phyloP scores from a whole-genome alignment of 92 coral and sea anemone genomes.

The Actinernus sp. region DNA sequence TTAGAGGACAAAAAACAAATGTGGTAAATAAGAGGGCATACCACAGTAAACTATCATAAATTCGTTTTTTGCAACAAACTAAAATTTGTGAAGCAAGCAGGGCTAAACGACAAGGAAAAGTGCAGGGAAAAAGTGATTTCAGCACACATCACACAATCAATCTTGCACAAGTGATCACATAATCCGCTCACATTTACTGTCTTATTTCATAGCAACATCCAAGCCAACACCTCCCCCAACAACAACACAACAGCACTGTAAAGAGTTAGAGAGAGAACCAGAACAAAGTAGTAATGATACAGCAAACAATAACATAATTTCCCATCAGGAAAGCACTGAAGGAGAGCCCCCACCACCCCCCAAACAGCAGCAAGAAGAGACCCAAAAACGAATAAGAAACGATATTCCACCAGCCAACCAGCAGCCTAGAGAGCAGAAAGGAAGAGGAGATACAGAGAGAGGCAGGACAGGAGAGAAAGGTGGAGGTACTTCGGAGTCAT shows the following conservation, averaged over 20 bases:
- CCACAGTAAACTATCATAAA: too few relatives aligned
- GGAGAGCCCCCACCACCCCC: conserved; percentile 41
- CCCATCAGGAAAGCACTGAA: conserved; percentile 44
- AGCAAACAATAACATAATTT: not conserved
- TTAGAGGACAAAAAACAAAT: too few relatives aligned
- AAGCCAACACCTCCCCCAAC: conserved; percentile 5
- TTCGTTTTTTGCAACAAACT: too few relatives aligned
- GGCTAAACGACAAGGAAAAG: too few relatives aligned
- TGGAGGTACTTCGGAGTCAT: not conserved
- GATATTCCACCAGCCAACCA: conserved; percentile 4
- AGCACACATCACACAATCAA: too few relatives aligned
- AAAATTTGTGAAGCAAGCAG: too few relatives aligned
- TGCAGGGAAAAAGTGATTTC: too few relatives aligned
- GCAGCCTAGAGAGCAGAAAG: conserved; percentile 29
- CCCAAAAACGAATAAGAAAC: conserved; percentile 11
- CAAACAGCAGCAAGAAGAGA: conserved; percentile 11
- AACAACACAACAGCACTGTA: conserved; percentile 1
- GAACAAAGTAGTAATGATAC: not conserved
- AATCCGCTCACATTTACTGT: too few relatives aligned
- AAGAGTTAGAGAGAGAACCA: conserved; percentile 11
- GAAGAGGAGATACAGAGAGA: conserved; percentile 25
- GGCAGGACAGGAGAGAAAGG: not conserved
- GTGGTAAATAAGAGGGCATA: too few relatives aligned
- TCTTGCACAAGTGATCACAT: too few relatives aligned
- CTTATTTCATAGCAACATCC: not conserved